Evolutionary conservation across 2,888 invertebrate species (phyloP).

Genomic region (Drosophila mulleri): DNA sequence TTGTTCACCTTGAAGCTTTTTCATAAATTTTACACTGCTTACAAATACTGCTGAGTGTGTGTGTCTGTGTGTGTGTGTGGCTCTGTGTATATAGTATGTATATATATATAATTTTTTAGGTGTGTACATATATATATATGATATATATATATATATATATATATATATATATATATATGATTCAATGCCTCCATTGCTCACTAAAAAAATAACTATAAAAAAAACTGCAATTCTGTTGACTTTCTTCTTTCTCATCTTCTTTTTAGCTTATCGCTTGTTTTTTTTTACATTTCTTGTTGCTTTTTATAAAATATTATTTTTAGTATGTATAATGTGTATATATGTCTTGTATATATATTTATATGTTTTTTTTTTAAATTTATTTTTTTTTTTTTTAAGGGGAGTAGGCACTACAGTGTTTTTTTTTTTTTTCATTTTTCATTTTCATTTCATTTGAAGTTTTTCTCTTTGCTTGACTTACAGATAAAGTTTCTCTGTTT

Average conservation of each 20-base stretch:
- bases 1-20: conserved; percentile 51
- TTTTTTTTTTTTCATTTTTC: conserved; percentile 30
- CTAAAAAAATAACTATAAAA: conserved; percentile 79
- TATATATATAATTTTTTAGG: conserved; percentile 51
- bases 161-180: conserved; percentile 40
- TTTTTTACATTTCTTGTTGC: conserved; percentile 43
- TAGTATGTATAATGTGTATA: conserved; percentile 74
- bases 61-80: conserved; percentile 29
- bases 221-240: conserved; percentile 72
- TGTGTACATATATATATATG: conserved; percentile 30
- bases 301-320: conserved; percentile 77
- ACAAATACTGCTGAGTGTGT: conserved; percentile 39
- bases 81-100: conserved; percentile 49
- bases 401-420: conserved; percentile 84
- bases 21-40: conserved; percentile 29
- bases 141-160: conserved; percentile 44
- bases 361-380: conserved; percentile 29
- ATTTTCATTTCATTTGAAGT: conserved; percentile 43
- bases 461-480: conserved; percentile 49
- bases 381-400: conserved; percentile 57
- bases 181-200: conserved; percentile 74
- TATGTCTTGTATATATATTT: conserved; percentile 72
- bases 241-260: conserved; percentile 26
- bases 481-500: conserved; percentile 35
- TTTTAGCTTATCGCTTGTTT: conserved; percentile 8